A percentile compares a stretch with the other conserved stretches of the same genome.
Conservation (phyloP, 2,888 invertebrate species). For the Yponomeuta evonymella region DNA sequence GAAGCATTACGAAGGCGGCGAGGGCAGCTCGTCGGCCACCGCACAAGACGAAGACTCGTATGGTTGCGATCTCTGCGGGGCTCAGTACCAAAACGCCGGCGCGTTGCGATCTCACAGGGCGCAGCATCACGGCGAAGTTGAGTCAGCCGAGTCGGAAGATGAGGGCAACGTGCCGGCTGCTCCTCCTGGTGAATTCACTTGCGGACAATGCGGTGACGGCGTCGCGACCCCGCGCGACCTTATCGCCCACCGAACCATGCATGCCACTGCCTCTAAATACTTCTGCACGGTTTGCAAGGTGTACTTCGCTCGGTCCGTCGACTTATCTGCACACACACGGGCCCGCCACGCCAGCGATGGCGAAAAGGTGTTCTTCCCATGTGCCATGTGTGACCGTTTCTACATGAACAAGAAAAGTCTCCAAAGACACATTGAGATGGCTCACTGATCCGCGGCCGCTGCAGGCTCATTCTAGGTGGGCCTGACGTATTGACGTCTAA, state of each 20-base stretch:
- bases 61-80: constrained; percentile 78
- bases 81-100: constrained; percentile 73
- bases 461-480: neutral
- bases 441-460: constrained; percentile 54
- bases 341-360: constrained; percentile 71
- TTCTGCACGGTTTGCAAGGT: constrained; percentile 78
- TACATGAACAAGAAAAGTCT: constrained; percentile 74
- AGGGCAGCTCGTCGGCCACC: constrained; percentile 36
- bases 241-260: constrained; percentile 74
- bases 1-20: constrained; percentile 69
- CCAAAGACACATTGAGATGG: constrained; percentile 71
- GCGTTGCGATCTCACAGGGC: constrained; percentile 76
- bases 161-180: constrained; percentile 46
- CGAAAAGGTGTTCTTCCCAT: constrained; percentile 74
- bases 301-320: constrained; percentile 63
- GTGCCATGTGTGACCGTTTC: constrained; percentile 76
- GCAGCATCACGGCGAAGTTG: constrained; percentile 72
- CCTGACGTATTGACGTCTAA: neutral
- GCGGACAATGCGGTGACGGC: constrained; percentile 73
- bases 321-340: constrained; percentile 66
- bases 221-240: constrained; percentile 73
- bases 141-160: constrained; percentile 56
- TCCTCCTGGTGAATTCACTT: constrained; percentile 68
- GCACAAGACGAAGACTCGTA: constrained; percentile 54
- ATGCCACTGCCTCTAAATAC: constrained; percentile 67